phyloP scores from a whole-genome alignment of 2,797 vertebrate genomes.

The Sarcoramphus papa region DNA sequence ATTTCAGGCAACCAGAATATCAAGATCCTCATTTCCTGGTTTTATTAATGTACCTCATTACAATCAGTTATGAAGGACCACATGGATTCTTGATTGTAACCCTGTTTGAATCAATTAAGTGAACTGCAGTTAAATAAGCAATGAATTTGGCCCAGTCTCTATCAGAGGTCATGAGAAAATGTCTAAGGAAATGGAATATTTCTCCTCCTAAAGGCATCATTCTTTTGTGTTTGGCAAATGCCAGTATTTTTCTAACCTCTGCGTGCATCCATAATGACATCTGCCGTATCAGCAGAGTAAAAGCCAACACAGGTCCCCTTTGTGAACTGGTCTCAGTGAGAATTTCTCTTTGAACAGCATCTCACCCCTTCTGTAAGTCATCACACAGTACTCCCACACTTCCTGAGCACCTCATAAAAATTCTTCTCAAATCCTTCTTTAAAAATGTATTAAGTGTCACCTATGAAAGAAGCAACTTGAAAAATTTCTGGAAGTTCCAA shows the following conservation, averaged over 20 bases:
- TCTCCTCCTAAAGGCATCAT: slow-evolving; percentile 13
- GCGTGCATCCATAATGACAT: not conserved
- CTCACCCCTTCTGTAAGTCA: not conserved
- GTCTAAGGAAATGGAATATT: slow-evolving; percentile 30
- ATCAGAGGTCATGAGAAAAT: slow-evolving; percentile 40
- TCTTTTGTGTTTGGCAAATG: slow-evolving; percentile 3
- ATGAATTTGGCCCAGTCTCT: not conserved
- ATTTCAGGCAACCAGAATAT: slow-evolving; percentile 14
- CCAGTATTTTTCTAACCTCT: slow-evolving; percentile 35
- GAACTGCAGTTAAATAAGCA: not conserved
- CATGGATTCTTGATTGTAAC: not conserved
- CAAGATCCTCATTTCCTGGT: not conserved
- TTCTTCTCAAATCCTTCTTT: not conserved
- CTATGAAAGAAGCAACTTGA: not conserved
- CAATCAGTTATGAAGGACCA: not conserved
- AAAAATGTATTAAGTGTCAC: not conserved
- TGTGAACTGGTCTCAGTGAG: not conserved
- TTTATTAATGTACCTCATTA: slow-evolving; percentile 1
- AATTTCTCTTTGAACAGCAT: not conserved
- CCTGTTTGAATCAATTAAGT: slow-evolving; percentile 7
- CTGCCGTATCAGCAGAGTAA: not conserved
- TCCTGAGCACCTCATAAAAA: not conserved
- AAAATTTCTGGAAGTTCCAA: not conserved
- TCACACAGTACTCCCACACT: not conserved
- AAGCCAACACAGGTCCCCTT: not conserved